Conservation (phyloP, 2,797 vertebrate genomes). For the Spatula clypeata region DNA sequence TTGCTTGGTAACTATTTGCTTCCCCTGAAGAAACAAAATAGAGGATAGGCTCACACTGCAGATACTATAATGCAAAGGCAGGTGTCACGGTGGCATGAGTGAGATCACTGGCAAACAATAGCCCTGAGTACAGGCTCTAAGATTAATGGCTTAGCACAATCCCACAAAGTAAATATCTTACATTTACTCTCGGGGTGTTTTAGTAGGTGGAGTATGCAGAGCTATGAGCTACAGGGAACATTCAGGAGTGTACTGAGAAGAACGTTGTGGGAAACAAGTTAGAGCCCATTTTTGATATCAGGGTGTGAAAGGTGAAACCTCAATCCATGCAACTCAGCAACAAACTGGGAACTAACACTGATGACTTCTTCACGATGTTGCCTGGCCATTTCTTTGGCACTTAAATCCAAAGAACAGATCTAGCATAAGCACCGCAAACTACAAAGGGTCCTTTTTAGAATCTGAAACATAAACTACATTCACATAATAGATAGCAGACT, state of each 20-base stretch:
- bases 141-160: constrained; percentile 62
- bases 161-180: constrained; percentile 79
- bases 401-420: background rate
- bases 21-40: constrained; percentile 22
- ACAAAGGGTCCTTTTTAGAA: background rate
- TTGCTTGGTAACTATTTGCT: constrained; percentile 33
- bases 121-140: constrained; percentile 5
- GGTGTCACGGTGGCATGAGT: background rate
- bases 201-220: constrained; percentile 9
- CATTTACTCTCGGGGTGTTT: constrained; percentile 77
- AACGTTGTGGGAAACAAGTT: background rate
- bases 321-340: background rate
- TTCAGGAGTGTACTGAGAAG: background rate
- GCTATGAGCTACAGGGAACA: background rate
- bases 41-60: background rate
- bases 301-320: background rate
- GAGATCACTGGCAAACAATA: constrained; percentile 60
- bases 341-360: background rate
- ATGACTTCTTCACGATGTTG: background rate
- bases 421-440: background rate
- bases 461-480: background rate
- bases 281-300: background rate
- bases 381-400: background rate
- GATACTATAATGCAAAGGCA: background rate
- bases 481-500: background rate